A percentile compares a stretch with the other conserved stretches of the same genome.
Conservation (phyloP, 2,888 invertebrate species). For the Tetranychus piercei region DNA sequence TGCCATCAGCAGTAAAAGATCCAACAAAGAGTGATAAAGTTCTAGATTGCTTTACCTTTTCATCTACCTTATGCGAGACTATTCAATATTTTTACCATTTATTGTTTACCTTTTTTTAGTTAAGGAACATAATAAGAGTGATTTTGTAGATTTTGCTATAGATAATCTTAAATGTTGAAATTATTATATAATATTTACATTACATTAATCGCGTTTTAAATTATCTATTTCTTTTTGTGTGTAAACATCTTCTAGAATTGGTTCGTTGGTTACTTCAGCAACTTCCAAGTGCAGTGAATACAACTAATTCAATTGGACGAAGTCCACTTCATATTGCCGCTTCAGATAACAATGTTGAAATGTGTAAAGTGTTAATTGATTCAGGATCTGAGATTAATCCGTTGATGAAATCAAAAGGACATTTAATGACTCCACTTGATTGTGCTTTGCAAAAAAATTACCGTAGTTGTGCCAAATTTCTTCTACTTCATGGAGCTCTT, state of each 20-base stretch:
- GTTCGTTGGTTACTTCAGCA: conserved; percentile 59
- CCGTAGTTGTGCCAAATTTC: conserved; percentile 72
- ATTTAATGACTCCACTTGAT: conserved; percentile 71
- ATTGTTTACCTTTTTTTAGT: too few species aligned
- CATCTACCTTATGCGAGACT: too few species aligned
- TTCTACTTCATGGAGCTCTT: conserved; percentile 71
- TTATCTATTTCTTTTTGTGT: background rate
- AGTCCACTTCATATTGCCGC: conserved; percentile 85
- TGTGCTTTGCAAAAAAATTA: conserved; percentile 69
- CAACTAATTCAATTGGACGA: conserved; percentile 76
- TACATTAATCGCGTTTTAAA: background rate
- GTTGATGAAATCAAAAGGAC: conserved; percentile 38
- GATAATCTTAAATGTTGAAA: too few species aligned
- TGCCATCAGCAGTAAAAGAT: background rate
- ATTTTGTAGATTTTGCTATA: background rate
- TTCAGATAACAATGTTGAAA: conserved; percentile 74
- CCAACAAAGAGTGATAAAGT: background rate
- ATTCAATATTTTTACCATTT: too few species aligned
- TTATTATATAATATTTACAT: background rate
- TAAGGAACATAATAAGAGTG: background rate
- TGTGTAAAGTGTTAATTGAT: conserved; percentile 51
- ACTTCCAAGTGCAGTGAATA: conserved; percentile 58
- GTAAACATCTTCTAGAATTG: conserved; percentile 22
- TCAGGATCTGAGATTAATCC: conserved; percentile 23
- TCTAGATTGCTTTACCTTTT: too few species aligned